Percentiles rank a stretch among this genome's conserved stretches.
Evolutionary conservation across 2,113 vertebrate genomes (phyloP).

Genomic region (Grammomys surdaster): DNA sequence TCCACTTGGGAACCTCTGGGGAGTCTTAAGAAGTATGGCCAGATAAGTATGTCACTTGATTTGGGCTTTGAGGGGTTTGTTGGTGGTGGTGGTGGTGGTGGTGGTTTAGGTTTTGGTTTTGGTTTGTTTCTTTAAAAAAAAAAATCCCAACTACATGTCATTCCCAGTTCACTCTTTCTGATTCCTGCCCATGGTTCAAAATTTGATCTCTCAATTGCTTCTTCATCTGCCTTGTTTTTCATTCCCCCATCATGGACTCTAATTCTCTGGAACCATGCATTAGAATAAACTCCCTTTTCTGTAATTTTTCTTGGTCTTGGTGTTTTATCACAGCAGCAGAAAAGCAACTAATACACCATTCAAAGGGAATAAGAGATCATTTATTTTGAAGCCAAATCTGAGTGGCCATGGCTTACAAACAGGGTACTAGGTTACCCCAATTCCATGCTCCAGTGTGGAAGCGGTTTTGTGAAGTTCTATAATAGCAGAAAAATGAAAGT

Average conservation of each 20-base stretch:
- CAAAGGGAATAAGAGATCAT: neutral
- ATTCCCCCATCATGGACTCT: neutral
- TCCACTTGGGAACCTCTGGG: neutral
- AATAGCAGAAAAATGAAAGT: neutral
- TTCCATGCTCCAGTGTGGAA: neutral
- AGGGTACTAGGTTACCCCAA: neutral
- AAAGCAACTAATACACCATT: neutral
- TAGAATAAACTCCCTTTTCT: neutral
- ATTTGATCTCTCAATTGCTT: neutral
- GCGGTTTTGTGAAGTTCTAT: neutral
- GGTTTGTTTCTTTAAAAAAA: neutral
- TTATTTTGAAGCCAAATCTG: neutral
- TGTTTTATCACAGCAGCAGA: neutral
- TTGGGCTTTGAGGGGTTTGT: neutral
- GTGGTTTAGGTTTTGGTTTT: too few relatives aligned
- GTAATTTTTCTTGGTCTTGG: neutral
- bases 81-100: too few relatives aligned
- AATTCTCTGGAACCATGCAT: neutral
- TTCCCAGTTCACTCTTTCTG: neutral
- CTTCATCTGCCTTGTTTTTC: neutral
- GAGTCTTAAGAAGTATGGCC: fast-evolving
- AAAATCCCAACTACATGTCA: fast-evolving
- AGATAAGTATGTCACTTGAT: neutral
- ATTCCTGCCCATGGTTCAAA: neutral
- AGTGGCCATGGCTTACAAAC: neutral